A percentile compares a stretch with the other conserved stretches of the same genome.
phyloP scores from a whole-genome alignment of 2,888 invertebrate species.

The Melangyna quadrimaculata region DNA sequence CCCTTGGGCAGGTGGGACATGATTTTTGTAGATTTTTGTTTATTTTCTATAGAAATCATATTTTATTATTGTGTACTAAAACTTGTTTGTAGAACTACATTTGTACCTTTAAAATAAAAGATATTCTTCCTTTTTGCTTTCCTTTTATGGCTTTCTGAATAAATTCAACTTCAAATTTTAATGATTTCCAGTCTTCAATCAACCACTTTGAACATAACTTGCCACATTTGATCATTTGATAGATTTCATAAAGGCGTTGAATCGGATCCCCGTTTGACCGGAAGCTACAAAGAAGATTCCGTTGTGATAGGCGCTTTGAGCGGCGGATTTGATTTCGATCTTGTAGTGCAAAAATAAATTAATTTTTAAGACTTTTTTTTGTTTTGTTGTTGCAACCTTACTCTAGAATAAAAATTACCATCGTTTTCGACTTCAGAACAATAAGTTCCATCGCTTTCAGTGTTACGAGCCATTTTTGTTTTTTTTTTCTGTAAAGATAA shows the following conservation, averaged over 20 bases:
- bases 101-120: slow-evolving; percentile 45
- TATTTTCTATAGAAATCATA: slow-evolving; percentile 33
- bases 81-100: not conserved
- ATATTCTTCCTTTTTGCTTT: not conserved
- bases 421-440: slow-evolving; percentile 53
- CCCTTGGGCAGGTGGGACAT: not conserved
- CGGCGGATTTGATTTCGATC: slow-evolving; percentile 34
- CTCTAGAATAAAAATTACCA: slow-evolving; percentile 1
- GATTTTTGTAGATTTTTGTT: not conserved
- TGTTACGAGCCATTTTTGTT: slow-evolving; percentile 32
- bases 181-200: slow-evolving; percentile 31
- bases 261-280: slow-evolving; percentile 15
- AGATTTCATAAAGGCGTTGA: slow-evolving; percentile 43
- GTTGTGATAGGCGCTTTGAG: slow-evolving; percentile 50
- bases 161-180: slow-evolving; percentile 29
- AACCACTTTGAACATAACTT: not conserved
- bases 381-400: not conserved
- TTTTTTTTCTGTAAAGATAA: not conserved
- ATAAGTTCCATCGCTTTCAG: slow-evolving; percentile 57
- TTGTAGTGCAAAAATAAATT: not conserved
- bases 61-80: not conserved
- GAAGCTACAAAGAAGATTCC: slow-evolving; percentile 1
- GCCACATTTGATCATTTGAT: slow-evolving; percentile 29
- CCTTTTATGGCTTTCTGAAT: not conserved
- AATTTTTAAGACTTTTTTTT: not conserved